phyloP scores from a whole-genome alignment of 2,797 vertebrate species.

The Manis crassicaudata region DNA sequence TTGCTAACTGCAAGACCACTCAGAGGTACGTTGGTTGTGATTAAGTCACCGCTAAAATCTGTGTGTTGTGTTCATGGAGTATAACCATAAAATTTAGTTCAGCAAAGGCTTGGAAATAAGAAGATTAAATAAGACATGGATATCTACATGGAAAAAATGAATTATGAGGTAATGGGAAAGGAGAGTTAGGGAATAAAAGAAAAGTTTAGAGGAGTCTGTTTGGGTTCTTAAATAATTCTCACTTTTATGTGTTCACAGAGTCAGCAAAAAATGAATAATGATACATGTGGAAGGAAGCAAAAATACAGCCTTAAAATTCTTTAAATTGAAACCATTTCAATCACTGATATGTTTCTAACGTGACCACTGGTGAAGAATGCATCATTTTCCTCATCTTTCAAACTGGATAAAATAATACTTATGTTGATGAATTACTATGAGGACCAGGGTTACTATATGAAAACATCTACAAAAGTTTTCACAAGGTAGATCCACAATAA shows the following conservation, averaged over 20 bases:
- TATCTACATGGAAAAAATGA: background rate
- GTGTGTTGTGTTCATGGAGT: background rate
- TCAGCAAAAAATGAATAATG: background rate
- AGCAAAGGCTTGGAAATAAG: background rate
- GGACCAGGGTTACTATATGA: background rate
- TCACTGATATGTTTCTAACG: background rate
- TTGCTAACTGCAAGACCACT: background rate
- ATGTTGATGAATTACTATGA: background rate
- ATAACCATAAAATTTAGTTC: background rate
- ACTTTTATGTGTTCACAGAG: background rate
- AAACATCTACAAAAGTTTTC: background rate
- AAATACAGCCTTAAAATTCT: background rate
- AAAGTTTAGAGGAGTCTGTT: background rate
- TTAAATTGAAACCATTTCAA: conserved; percentile 13
- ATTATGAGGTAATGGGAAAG: background rate
- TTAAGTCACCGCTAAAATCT: background rate
- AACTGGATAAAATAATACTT: background rate
- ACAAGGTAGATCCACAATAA: background rate
- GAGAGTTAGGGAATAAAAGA: background rate
- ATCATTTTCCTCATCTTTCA: conserved; percentile 14
- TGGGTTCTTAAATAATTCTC: background rate
- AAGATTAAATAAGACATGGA: background rate
- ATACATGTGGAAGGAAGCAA: background rate
- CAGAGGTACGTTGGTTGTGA: background rate
- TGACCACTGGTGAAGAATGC: background rate